Evolutionary conservation across 2,888 invertebrate genomes (phyloP).

Genomic region (Quadroppia sp.): DNA sequence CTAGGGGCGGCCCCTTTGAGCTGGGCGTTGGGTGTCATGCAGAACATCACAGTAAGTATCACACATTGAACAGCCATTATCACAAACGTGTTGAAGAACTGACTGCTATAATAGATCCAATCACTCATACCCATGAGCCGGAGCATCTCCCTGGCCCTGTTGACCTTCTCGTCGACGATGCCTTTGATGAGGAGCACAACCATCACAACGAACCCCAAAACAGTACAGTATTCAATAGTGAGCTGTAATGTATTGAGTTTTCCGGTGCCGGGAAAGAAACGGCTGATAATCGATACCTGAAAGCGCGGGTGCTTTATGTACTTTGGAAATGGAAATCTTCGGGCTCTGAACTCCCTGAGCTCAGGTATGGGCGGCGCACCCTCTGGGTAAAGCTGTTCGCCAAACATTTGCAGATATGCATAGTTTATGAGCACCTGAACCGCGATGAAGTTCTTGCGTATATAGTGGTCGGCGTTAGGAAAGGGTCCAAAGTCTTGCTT

Average conservation of each 20-base stretch:
- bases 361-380: slow-evolving; percentile 36
- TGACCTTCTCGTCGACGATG: slow-evolving; percentile 43
- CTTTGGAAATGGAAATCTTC: slow-evolving; percentile 41
- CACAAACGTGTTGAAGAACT: slow-evolving; percentile 39
- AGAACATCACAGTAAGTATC: slow-evolving; percentile 42
- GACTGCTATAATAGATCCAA: slow-evolving; percentile 40
- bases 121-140: slow-evolving; percentile 43
- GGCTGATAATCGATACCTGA: slow-evolving; percentile 37
- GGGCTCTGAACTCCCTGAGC: slow-evolving; percentile 36
- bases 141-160: slow-evolving; percentile 42
- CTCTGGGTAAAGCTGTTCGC: slow-evolving; percentile 38
- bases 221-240: slow-evolving; percentile 42
- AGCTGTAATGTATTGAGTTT: slow-evolving; percentile 41
- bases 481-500: slow-evolving; percentile 43
- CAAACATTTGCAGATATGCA: slow-evolving; percentile 40
- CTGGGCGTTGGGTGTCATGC: slow-evolving; percentile 38
- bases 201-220: slow-evolving; percentile 42
- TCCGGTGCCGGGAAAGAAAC: slow-evolving; percentile 39
- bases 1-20: slow-evolving; percentile 36
- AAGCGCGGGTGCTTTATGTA: slow-evolving; percentile 41
- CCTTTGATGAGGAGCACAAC: slow-evolving; percentile 39
- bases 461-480: slow-evolving; percentile 43
- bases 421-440: slow-evolving; percentile 40
- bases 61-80: slow-evolving; percentile 40
- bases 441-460: slow-evolving; percentile 39